Base-by-base conservation (phyloP, 2,888 invertebrate species). In the Drosophila kanekoi region DNA sequence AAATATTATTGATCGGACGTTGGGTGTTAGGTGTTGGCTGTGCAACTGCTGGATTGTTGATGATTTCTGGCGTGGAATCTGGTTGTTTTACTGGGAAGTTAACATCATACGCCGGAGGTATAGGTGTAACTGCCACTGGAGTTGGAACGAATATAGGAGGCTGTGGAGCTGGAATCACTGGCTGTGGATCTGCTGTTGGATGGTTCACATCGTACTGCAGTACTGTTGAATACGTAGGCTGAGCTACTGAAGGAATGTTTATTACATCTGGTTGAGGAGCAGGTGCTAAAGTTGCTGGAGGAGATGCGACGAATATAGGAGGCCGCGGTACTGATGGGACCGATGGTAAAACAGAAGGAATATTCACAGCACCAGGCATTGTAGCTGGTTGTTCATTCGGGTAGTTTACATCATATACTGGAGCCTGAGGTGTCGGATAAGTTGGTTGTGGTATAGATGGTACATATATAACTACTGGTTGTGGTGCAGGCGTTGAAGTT, bases 361-460 rank as follows among this genome's bases (percentile, higher is more conserved):
- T 68, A 33, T 79, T 78, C 1, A 79, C 40, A 28, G 64, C 23
- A 41, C 41, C 68, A 5, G 76, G 72, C 49, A 8, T 40, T 4
- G 64, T 41, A 1, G 51, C 47, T 4, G 52, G 32, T 13, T 52
- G 65, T 32, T 54, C 23, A 23, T 23, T 5, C 5, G 81, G 44
- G n/a, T 61, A 56, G 77, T 65, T 76, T 81, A 92, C 57, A 49
- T 74, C 38, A 28, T 69, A 51, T 5, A 53, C 18, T 3, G 75
- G 63, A 18, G 53, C 38, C 13, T 56, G 53, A 13, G 40, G 52
- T 40, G 64, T 59, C 8, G 76, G 52, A 37, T 60, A 52, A 11
- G 20, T 20, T 0, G 74, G 43, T 16, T 60, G 41, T 0, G 72
- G 28, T 3, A 40, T 43, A 0, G 76, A 60, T 13, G 76, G 78